Conservation (phyloP, 2,113 vertebrate species). For the Burhinus bistriatus region DNA sequence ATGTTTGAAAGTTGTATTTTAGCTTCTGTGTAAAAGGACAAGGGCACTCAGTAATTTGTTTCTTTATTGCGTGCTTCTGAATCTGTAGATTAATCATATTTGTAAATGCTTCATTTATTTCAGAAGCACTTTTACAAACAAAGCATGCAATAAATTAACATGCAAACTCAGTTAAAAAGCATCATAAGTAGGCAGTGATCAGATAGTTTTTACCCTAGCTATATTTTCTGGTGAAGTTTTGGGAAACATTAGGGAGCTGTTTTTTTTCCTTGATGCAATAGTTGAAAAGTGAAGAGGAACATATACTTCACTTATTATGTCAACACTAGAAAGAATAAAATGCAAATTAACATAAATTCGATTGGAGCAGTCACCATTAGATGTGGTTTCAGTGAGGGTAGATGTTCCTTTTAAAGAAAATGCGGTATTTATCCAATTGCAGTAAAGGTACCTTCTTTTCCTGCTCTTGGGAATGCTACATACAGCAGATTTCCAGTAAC, state of each 20-base stretch:
- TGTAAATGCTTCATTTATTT: slow-evolving; percentile 67
- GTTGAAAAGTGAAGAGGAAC: background rate
- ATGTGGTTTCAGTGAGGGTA: background rate
- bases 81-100: slow-evolving; percentile 66
- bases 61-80: slow-evolving; percentile 40
- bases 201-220: slow-evolving; percentile 11
- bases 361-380: background rate
- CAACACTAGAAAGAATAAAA: background rate
- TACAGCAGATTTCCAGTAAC: slow-evolving; percentile 58
- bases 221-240: slow-evolving; percentile 9
- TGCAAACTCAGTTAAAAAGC: slow-evolving; percentile 49
- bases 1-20: slow-evolving; percentile 43
- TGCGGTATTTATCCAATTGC: slow-evolving; percentile 4
- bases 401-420: background rate
- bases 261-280: background rate
- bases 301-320: background rate
- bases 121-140: slow-evolving; percentile 65
- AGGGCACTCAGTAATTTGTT: slow-evolving; percentile 45
- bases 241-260: background rate
- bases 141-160: slow-evolving; percentile 55
- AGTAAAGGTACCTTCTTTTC: background rate
- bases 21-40: slow-evolving; percentile 36
- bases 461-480: slow-evolving; percentile 35
- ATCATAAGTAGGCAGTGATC: slow-evolving; percentile 11
- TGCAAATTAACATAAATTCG: background rate